Evolutionary conservation across 2,888 invertebrate species (phyloP), one percentile per base, ranked within the genome.

Genomic region (Polyploca ridens): DNA sequence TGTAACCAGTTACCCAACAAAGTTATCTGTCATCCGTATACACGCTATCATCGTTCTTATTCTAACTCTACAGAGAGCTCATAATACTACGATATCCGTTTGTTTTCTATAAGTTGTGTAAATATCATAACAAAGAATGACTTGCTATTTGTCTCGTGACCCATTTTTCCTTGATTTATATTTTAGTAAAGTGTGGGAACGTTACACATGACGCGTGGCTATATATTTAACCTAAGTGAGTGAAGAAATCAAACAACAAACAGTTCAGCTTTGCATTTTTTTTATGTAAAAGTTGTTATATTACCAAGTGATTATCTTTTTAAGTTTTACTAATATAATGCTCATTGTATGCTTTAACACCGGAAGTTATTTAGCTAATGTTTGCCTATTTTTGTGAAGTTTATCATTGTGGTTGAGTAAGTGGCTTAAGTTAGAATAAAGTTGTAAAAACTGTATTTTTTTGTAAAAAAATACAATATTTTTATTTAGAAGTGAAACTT

Each of bases 1-100:
- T 66, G 69, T 38, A 49, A 57, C 54, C 54, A 14, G 58, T 68
- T 69, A 65, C 62, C 63, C 66, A 65, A 66, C 33, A 33, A 60
- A 33, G 14, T 10, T n/a, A 54, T 54, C 33, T 62, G 54, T 54
- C 33, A 16, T 63, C 38, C 19, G 16, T 19, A 13, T 60, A 8
- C 16, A 16, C 6, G 11, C 54, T 10, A 54, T 54, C 19, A 19
- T 54, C 16, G 16, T 10, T 54, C 54, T 19, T 54, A 19, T 54
- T 19, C 8, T 54, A 19, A 19, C 16, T 19, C 19, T 4, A 27
- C 27, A 4, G 54, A 19, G 19, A 19, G 54, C 19, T 19, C 54
- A 19, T 10, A 54, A 19, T 54, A 16, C 10, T 10, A 19, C 19
- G 7, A 19, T 11, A 54, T 19, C 19, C 3, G 0, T 19, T 54